These are phyloP conservation scores for Andrena bucephala DNA, from an alignment of 2,888 invertebrate genomes.

Conservation along the genomic window DNA sequence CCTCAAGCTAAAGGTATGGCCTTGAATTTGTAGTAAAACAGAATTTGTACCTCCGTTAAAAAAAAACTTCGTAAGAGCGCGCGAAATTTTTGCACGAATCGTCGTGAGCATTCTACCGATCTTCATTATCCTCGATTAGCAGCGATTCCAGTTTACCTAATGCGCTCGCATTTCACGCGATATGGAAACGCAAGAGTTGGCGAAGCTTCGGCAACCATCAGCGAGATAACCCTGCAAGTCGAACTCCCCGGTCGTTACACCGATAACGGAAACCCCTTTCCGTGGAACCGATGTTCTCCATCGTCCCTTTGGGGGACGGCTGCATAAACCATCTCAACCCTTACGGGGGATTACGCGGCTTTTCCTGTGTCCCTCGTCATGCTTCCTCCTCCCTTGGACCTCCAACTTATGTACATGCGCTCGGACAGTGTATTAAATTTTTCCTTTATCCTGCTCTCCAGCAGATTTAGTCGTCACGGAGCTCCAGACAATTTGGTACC, in stretches of 20 bases:
- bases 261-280: conserved; percentile 76
- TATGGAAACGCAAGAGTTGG: conserved; percentile 39
- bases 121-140: conserved; percentile 32
- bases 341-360: conserved; percentile 73
- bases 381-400: neutral
- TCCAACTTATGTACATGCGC: neutral
- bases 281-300: conserved; percentile 71
- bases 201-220: conserved; percentile 48
- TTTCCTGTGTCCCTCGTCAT: conserved; percentile 52
- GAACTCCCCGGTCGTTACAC: conserved; percentile 68
- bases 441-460: conserved; percentile 15
- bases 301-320: conserved; percentile 55
- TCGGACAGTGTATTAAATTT: conserved; percentile 14
- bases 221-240: conserved; percentile 74
- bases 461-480: conserved; percentile 5
- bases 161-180: conserved; percentile 35
- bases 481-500: conserved; percentile 7
- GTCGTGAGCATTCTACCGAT: conserved; percentile 11
- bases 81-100: conserved; percentile 1
- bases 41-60: too few species aligned
- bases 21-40: too few species aligned
- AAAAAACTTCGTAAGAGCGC: neutral
- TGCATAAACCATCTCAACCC: conserved; percentile 75
- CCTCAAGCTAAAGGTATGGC: too few species aligned
- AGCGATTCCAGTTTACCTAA: conserved; percentile 16